phyloP scores from a whole-genome alignment of 2,113 vertebrate species.

The Syngnathus floridae region DNA sequence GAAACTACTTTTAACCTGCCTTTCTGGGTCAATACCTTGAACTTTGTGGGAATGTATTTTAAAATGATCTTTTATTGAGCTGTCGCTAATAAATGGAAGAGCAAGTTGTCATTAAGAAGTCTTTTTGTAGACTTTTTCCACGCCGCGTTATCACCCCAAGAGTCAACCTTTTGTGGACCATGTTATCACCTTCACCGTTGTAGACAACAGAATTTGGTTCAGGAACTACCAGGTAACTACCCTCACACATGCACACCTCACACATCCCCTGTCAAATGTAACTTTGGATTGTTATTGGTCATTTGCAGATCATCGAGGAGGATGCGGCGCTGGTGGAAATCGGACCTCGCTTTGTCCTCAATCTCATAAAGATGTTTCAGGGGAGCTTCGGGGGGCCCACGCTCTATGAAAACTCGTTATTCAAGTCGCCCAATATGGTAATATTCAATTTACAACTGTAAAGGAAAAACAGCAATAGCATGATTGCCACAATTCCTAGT shows the following conservation, averaged over 20 bases:
- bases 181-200: conserved; percentile 84
- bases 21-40: background rate
- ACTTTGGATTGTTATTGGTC: background rate
- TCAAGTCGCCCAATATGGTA: conserved; percentile 91
- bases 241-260: too few relatives aligned
- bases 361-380: conserved; percentile 93
- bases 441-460: background rate
- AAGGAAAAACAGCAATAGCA: too few relatives aligned
- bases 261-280: background rate
- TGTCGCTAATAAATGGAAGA: background rate
- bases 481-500: too few relatives aligned
- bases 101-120: background rate
- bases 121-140: conserved; percentile 82
- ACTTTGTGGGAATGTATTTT: background rate
- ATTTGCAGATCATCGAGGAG: conserved; percentile 87
- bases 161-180: conserved; percentile 98
- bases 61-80: background rate
- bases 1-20: background rate
- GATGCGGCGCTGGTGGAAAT: conserved; percentile 92
- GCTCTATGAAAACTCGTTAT: conserved; percentile 86
- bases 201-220: conserved; percentile 95
- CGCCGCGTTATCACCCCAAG: conserved; percentile 89
- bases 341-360: conserved; percentile 93
- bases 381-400: conserved; percentile 96
- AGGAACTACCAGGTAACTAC: conserved; percentile 89